phyloP scores from a whole-genome alignment of 2,797 vertebrate species.

The Coregonus ussuriensis region DNA sequence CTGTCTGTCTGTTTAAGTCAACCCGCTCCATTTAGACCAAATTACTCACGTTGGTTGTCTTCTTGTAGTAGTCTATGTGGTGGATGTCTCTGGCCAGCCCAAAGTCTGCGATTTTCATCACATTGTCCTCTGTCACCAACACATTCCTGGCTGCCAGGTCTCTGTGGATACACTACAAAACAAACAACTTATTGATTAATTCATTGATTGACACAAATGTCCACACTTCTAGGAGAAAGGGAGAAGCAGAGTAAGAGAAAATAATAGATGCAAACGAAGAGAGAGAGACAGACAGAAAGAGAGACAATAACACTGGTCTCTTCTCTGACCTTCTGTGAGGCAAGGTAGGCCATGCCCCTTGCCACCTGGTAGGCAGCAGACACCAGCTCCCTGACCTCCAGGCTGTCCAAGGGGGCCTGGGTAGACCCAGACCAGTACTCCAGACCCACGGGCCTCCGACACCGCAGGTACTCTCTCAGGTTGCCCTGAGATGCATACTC shows the following conservation, averaged over 20 bases:
- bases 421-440: slow-evolving; percentile 88
- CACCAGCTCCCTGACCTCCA: slow-evolving; percentile 88
- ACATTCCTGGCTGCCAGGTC: slow-evolving; percentile 92
- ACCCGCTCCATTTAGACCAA: not conserved
- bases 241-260: too few species aligned
- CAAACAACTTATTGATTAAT: not conserved
- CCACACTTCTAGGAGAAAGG: too few species aligned
- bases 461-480: slow-evolving; percentile 86
- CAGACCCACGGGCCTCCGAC: slow-evolving; percentile 80
- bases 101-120: slow-evolving; percentile 96
- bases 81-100: slow-evolving; percentile 91
- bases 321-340: slow-evolving; percentile 87
- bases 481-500: slow-evolving; percentile 93
- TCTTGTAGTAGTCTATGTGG: slow-evolving; percentile 96
- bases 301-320: too few species aligned
- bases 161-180: slow-evolving; percentile 87
- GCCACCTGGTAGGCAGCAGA: slow-evolving; percentile 93
- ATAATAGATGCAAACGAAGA: too few species aligned
- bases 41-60: slow-evolving; percentile 86
- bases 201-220: not conserved
- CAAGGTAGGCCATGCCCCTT: slow-evolving; percentile 92
- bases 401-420: slow-evolving; percentile 71
- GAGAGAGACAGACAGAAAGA: too few species aligned
- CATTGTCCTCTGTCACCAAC: slow-evolving; percentile 88
- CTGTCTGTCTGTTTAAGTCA: not conserved